phyloP scores from a whole-genome alignment of 2,888 invertebrate genomes.

The Dolichomitus sp. region DNA sequence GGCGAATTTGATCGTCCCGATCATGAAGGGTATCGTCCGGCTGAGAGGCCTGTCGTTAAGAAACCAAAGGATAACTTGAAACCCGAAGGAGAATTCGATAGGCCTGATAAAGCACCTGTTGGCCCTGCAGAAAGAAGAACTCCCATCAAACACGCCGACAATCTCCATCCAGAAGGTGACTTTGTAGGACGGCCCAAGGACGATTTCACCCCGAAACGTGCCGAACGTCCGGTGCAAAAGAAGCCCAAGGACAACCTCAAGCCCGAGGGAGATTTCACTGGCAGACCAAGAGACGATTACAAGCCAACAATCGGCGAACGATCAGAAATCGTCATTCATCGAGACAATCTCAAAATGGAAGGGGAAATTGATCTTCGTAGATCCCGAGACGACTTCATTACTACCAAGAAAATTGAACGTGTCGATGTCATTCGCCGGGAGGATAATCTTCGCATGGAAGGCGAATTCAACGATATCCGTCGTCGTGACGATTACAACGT shows the following conservation, averaged over 20 bases:
- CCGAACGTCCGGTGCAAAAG: slow-evolving; percentile 88
- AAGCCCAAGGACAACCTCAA: slow-evolving; percentile 88
- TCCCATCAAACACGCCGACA: slow-evolving; percentile 88
- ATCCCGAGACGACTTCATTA: slow-evolving; percentile 88
- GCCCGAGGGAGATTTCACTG: slow-evolving; percentile 87
- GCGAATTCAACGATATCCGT: slow-evolving; percentile 87
- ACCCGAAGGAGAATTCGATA: slow-evolving; percentile 87
- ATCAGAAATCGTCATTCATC: slow-evolving; percentile 89
- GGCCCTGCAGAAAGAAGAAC: slow-evolving; percentile 85
- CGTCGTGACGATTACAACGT: slow-evolving; percentile 88
- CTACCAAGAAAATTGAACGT: slow-evolving; percentile 87
- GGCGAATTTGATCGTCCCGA: slow-evolving; percentile 88
- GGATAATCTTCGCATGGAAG: slow-evolving; percentile 88
- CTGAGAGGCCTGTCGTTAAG: slow-evolving; percentile 90
- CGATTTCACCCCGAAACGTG: slow-evolving; percentile 88
- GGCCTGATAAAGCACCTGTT: slow-evolving; percentile 85
- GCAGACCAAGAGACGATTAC: slow-evolving; percentile 77
- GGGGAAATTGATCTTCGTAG: slow-evolving; percentile 88
- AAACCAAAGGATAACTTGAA: slow-evolving; percentile 88
- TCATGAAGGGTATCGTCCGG: slow-evolving; percentile 88
- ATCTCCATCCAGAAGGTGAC: slow-evolving; percentile 88
- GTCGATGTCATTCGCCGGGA: slow-evolving; percentile 87
- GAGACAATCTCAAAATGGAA: slow-evolving; percentile 90
- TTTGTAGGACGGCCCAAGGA: slow-evolving; percentile 87
- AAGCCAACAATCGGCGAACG: slow-evolving; percentile 87